Conservation (phyloP, 2,797 vertebrate species). For the Dipus sagitta region DNA sequence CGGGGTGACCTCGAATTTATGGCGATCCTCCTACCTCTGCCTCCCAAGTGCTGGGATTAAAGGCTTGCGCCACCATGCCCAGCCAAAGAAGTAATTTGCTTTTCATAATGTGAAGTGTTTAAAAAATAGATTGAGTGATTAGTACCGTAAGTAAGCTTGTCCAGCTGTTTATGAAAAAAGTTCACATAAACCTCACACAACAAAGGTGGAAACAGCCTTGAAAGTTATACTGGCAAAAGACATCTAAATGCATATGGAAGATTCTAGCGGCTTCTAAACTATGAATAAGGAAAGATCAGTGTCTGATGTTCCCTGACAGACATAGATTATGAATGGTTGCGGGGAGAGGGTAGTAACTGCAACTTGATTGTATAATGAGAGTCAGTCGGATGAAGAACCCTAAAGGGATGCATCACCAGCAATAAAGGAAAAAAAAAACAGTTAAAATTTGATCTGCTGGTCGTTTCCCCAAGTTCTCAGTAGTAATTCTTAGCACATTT, state of each 20-base stretch:
- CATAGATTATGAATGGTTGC: slow-evolving; percentile 15
- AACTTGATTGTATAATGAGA: slow-evolving; percentile 58
- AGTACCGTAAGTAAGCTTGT: slow-evolving; percentile 60
- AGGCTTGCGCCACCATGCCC: too few species aligned
- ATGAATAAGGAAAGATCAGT: background rate
- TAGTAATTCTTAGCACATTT: slow-evolving; percentile 21
- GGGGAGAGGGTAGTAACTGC: slow-evolving; percentile 1
- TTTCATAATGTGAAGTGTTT: slow-evolving; percentile 10
- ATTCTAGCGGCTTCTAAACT: slow-evolving; percentile 50
- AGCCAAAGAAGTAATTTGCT: background rate
- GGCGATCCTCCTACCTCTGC: too few species aligned
- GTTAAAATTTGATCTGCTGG: slow-evolving; percentile 26
- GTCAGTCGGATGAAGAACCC: slow-evolving; percentile 54
- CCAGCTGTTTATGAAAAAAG: slow-evolving; percentile 34
- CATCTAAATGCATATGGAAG: background rate
- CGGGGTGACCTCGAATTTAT: too few species aligned
- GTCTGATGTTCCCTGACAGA: background rate
- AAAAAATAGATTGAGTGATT: slow-evolving; percentile 41
- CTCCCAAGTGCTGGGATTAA: too few species aligned
- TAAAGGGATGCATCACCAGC: background rate
- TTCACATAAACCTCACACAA: slow-evolving; percentile 27
- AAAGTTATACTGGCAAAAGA: slow-evolving; percentile 35
- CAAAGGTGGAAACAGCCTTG: slow-evolving; percentile 34
- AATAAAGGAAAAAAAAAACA: background rate
- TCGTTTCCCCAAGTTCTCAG: background rate